These are phyloP conservation scores for Perodicticus potto DNA, from an alignment of 2,797 vertebrate genomes.

Conservation along the genomic window DNA sequence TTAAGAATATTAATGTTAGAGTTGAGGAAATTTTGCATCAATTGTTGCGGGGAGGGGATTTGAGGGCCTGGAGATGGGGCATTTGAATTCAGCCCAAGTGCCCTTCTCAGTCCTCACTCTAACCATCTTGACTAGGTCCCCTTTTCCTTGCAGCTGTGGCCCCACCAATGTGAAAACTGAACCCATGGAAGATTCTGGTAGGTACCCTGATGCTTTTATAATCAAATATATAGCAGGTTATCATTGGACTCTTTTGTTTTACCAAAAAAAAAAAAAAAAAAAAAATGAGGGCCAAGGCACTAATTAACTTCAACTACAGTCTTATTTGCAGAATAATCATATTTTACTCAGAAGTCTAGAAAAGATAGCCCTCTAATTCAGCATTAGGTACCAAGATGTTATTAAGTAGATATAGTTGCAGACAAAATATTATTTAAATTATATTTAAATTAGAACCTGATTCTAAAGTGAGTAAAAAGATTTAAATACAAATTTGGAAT, in stretches of 20 bases:
- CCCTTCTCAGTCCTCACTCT: too few relatives aligned
- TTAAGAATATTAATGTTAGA: not conserved
- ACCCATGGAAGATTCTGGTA: constrained; percentile 88
- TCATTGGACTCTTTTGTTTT: not conserved
- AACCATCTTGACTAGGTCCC: constrained; percentile 20
- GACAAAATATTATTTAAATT: constrained; percentile 2
- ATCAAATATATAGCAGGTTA: not conserved
- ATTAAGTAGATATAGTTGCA: not conserved
- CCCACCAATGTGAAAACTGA: constrained; percentile 88
- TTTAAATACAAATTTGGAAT: not conserved
- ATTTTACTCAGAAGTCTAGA: not conserved
- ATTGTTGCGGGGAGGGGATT: too few relatives aligned
- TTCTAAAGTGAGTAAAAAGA: not conserved
- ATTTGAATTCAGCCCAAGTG: rapidly evolving
- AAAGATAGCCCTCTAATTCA: not conserved
- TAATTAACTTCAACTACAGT: not conserved
- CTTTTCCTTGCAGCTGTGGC: constrained; percentile 82
- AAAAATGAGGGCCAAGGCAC: not conserved
- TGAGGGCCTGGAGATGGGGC: rapidly evolving
- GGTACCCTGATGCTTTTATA: constrained; percentile 52
- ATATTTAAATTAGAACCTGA: not conserved
- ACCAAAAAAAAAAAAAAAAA: too few relatives aligned
- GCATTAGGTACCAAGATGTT: not conserved
- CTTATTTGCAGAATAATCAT: not conserved
- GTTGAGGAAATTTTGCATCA: not conserved